Evolutionary conservation across 2,113 vertebrate species (phyloP).

Genomic region (Sturnira hondurensis): DNA sequence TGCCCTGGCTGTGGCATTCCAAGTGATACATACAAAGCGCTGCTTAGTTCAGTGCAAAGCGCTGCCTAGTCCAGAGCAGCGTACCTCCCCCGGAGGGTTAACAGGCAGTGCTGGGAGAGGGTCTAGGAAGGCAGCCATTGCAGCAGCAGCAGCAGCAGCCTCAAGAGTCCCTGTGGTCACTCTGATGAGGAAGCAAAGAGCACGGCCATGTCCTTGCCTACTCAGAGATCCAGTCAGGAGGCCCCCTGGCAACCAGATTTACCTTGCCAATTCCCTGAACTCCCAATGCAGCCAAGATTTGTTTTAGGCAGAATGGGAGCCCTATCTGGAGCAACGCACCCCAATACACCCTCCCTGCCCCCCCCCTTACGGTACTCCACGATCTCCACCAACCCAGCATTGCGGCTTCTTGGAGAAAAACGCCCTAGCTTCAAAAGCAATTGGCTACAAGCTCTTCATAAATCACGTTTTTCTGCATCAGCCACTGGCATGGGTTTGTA

Average conservation of each 20-base stretch:
- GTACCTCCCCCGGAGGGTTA: not conserved
- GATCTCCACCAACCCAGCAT: not conserved
- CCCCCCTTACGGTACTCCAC: not conserved
- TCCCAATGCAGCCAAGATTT: not conserved
- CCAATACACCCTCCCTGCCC: not conserved
- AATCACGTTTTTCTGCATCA: not conserved
- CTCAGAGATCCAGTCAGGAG: not conserved
- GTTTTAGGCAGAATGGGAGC: not conserved
- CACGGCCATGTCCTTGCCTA: not conserved
- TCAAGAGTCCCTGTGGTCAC: not conserved
- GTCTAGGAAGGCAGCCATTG: not conserved
- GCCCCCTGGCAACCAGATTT: not conserved
- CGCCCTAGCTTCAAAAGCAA: not conserved
- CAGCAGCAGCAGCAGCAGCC: not conserved
- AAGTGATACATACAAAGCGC: not conserved
- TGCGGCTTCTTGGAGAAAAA: not conserved
- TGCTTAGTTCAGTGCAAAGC: not conserved
- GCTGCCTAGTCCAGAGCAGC: not conserved
- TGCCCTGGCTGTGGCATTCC: not conserved
- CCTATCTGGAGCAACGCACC: not conserved
- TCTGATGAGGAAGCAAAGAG: not conserved
- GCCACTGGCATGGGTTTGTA: not conserved
- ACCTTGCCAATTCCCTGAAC: not conserved
- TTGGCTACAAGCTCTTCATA: not conserved
- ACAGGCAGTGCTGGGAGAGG: not conserved